phyloP scores from a whole-genome alignment of 2,797 vertebrate species.

The Alectoris magna region DNA sequence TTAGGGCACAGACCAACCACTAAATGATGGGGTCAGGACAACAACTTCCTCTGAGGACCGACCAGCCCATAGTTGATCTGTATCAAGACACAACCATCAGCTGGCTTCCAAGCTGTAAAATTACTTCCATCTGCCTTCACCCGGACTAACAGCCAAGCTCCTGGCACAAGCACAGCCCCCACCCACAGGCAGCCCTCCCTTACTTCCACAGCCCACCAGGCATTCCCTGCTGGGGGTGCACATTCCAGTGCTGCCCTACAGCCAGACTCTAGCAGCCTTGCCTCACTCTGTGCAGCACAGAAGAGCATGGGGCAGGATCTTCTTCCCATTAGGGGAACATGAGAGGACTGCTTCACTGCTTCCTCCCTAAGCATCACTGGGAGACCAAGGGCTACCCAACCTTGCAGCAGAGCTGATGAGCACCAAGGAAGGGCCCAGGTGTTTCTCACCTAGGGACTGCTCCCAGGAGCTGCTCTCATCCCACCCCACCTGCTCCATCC shows the following conservation, averaged over 20 bases:
- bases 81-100: slow-evolving; percentile 4
- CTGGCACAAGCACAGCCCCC: slow-evolving; percentile 26
- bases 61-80: background rate
- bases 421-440: background rate
- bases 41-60: background rate
- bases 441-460: background rate
- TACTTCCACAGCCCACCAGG: background rate
- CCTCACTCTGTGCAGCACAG: accelerated
- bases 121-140: slow-evolving; percentile 56
- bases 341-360: background rate
- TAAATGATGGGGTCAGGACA: background rate
- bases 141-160: background rate
- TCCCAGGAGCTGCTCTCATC: background rate
- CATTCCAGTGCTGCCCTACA: background rate
- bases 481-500: accelerated
- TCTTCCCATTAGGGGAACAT: accelerated
- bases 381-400: background rate
- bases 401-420: background rate
- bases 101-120: slow-evolving; percentile 36
- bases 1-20: slow-evolving; percentile 8
- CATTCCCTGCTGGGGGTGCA: background rate
- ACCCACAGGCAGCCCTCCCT: background rate
- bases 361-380: background rate
- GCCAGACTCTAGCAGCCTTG: background rate
- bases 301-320: background rate